Percentiles rank a stretch among this genome's conserved stretches.
These are phyloP conservation scores for Fulmarus glacialis DNA, from an alignment of 2,113 vertebrate species.

Conservation along the genomic window DNA sequence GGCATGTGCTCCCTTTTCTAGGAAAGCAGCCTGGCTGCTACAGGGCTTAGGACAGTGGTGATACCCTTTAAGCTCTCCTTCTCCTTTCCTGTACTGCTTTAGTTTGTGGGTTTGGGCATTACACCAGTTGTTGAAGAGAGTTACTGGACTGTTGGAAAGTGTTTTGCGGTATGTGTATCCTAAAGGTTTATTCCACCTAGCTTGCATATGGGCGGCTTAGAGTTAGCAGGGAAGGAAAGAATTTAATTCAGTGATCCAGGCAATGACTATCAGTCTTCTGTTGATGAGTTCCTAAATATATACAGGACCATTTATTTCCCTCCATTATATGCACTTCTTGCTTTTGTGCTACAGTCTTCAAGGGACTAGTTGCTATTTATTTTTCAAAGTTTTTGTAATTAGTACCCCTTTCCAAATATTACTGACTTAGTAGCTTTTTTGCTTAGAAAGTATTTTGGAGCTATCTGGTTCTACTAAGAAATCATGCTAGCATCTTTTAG, in stretches of 20 bases:
- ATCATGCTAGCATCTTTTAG: background rate
- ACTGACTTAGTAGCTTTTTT: background rate
- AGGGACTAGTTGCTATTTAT: background rate
- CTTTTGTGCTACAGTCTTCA: background rate
- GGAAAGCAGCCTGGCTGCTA: background rate
- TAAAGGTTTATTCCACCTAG: background rate
- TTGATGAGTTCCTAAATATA: background rate
- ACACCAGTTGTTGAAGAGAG: background rate
- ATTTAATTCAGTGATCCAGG: background rate
- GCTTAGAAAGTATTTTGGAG: background rate
- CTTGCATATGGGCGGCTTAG: fast-evolving
- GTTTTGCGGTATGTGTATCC: background rate
- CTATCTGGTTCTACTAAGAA: background rate
- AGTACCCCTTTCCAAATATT: background rate
- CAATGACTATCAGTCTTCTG: background rate
- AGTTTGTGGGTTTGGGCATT: background rate
- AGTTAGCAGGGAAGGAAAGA: background rate
- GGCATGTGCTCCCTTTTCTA: background rate
- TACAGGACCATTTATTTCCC: background rate
- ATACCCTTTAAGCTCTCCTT: background rate
- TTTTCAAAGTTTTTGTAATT: background rate
- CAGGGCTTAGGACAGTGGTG: background rate
- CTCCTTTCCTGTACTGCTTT: background rate
- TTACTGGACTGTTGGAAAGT: background rate
- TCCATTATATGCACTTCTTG: background rate